Conservation (phyloP, 2,797 vertebrate genomes). For the Remorina albescens region DNA sequence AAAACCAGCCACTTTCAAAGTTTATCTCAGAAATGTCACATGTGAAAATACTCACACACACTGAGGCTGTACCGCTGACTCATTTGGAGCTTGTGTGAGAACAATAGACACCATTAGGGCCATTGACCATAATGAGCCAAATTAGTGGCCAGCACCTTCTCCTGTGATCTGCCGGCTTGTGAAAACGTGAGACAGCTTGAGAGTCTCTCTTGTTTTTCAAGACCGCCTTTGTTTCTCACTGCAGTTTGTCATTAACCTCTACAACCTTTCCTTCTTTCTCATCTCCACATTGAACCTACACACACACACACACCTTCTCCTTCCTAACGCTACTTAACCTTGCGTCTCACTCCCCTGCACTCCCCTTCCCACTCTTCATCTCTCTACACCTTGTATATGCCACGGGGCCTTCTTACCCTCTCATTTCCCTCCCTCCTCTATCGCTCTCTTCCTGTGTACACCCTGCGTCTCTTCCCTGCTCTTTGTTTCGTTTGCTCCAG, state of each 20-base stretch:
- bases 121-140: constrained; percentile 74
- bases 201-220: constrained; percentile 38
- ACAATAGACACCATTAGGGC: constrained; percentile 67
- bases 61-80: constrained; percentile 15
- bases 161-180: constrained; percentile 68
- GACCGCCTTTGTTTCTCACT: constrained; percentile 56
- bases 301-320: constrained; percentile 18
- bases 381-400: constrained; percentile 31
- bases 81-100: constrained; percentile 23
- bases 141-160: constrained; percentile 73
- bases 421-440: constrained; percentile 52
- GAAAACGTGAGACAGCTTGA: constrained; percentile 41
- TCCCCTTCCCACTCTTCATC: constrained; percentile 41
- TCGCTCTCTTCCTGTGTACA: constrained; percentile 52
- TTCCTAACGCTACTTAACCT: constrained; percentile 31
- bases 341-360: constrained; percentile 22
- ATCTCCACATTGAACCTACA: constrained; percentile 29
- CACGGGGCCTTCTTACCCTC: constrained; percentile 55
- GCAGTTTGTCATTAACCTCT: constrained; percentile 79
- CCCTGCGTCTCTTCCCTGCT: constrained; percentile 23
- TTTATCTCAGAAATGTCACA: constrained; percentile 30
- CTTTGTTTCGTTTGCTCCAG: constrained; percentile 10
- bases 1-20: constrained; percentile 47
- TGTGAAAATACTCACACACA: constrained; percentile 13
- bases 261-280: constrained; percentile 58